Evolutionary conservation across 2,888 invertebrate species (phyloP), one percentile per base, ranked within the genome.

Genomic region (Caenorhabditis plicata): DNA sequence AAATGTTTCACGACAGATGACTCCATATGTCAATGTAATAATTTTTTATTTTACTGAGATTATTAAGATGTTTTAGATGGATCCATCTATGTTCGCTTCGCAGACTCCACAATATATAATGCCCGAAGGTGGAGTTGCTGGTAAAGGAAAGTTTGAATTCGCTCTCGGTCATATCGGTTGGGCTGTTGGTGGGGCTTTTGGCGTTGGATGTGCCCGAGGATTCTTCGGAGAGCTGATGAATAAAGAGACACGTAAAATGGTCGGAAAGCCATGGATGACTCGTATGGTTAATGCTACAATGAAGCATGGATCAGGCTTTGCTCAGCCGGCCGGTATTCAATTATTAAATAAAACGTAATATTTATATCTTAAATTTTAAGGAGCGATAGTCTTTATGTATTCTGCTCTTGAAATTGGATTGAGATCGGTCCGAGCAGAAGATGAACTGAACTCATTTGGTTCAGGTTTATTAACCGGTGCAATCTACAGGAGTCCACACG

Each of bases 391-490:
- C 27, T 75, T 78, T 52, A 58, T 79, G 52, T 78, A 75, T 42
- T 79, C 75, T 4, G 75, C 67, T 13, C 56, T 77, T 19, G 75
- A 78, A 56, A 71, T 78, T 48, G 68, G 67, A 19, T 53, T 77
- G 20, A 64, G 73, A 52, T 58, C 60, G 11, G 53, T 73, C 7
- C 69, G 77, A 20, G 75, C 73, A 7, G 72, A 72, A 47, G 77
- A 77, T 48, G 75, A 75, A 36, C 47, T 78, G 25, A 78, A 78
- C 48, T 73, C 74, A 13, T 56, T 78, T 17, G 77, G 69, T 17
- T 77, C 78, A 33, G 78, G 75, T 31, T 72, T 68, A n/a, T 54
- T 78, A n/a, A 71, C 78, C n/a, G 78, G 78, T 32, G 78, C 77
- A 19, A 49, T 78, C 45, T 79, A 75, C 55, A 68, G 78, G 36